Conservation (phyloP, 2,888 invertebrate genomes). For the Hyalella azteca region DNA sequence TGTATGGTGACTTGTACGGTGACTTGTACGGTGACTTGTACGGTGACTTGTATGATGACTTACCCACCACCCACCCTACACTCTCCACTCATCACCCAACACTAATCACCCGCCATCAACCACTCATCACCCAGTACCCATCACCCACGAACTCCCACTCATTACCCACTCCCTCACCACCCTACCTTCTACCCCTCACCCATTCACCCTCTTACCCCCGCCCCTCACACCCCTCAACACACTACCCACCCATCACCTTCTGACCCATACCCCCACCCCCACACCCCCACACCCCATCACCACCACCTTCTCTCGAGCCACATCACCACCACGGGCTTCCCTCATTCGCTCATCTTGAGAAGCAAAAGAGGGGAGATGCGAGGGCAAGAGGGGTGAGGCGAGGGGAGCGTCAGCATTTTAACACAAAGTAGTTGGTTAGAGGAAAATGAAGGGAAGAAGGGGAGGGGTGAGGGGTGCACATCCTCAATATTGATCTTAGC, state of each 20-base stretch:
- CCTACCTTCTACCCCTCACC: neutral
- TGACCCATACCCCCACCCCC: neutral
- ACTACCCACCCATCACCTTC: neutral
- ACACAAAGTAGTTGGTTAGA: slow-evolving; percentile 36
- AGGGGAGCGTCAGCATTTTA: neutral
- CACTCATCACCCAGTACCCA: neutral
- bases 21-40: too few species aligned
- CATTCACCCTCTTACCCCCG: neutral
- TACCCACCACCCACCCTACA: neutral
- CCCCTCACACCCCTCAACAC: neutral
- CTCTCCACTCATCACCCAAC: neutral
- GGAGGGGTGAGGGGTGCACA: slow-evolving; percentile 1
- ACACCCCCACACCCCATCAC: neutral
- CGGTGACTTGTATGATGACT: too few species aligned
- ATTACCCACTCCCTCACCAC: neutral
- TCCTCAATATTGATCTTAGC: slow-evolving; percentile 37
- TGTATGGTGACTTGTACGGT: too few species aligned
- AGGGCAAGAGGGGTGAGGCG: neutral
- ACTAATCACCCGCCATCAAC: neutral
- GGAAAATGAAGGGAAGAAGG: slow-evolving; percentile 30
- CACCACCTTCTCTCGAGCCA: neutral
- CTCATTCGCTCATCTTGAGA: slow-evolving; percentile 33
- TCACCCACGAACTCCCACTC: neutral
- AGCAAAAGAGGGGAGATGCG: neutral
- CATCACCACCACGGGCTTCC: too few species aligned